Percentiles rank a stretch among this genome's conserved stretches.
phyloP scores from a whole-genome alignment of 2,113 vertebrate species.

The Camelus bactrianus region DNA sequence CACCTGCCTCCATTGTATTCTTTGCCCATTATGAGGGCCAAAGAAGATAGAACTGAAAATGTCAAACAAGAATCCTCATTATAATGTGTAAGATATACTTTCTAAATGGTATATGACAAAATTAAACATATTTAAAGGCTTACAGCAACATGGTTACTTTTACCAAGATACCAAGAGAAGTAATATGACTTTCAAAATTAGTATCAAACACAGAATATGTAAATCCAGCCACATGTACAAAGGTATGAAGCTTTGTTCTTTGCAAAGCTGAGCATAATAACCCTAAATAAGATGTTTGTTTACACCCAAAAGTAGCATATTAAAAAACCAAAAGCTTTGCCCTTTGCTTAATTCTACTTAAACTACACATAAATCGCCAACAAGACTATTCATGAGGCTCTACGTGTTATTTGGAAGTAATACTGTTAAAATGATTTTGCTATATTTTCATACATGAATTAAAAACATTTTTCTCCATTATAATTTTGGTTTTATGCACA shows the following conservation, averaged over 20 bases:
- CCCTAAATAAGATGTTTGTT: conserved; percentile 47
- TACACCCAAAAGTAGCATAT: background rate
- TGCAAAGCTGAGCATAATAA: conserved; percentile 45
- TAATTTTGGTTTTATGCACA: conserved; percentile 61
- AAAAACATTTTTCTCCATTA: background rate
- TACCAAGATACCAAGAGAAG: conserved; percentile 62
- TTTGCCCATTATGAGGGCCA: conserved; percentile 7
- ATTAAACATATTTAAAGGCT: conserved; percentile 65
- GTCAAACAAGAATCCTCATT: conserved; percentile 53
- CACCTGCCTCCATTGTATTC: conserved; percentile 12
- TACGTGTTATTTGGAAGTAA: conserved; percentile 50
- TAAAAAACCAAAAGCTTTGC: conserved; percentile 50
- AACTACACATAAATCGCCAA: conserved; percentile 15
- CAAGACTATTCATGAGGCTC: conserved; percentile 18
- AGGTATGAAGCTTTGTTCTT: conserved; percentile 65
- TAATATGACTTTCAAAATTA: conserved; percentile 66
- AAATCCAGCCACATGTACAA: conserved; percentile 56
- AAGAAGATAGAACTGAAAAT: conserved; percentile 42
- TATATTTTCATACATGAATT: conserved; percentile 38
- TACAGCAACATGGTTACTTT: conserved; percentile 49
- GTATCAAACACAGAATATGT: conserved; percentile 67
- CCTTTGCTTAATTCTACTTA: conserved; percentile 27
- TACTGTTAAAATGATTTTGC: conserved; percentile 57
- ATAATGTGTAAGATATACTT: conserved; percentile 39
- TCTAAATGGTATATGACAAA: conserved; percentile 63